Conservation (phyloP, 2,888 invertebrate genomes). For the Sphecodes monilicornis region DNA sequence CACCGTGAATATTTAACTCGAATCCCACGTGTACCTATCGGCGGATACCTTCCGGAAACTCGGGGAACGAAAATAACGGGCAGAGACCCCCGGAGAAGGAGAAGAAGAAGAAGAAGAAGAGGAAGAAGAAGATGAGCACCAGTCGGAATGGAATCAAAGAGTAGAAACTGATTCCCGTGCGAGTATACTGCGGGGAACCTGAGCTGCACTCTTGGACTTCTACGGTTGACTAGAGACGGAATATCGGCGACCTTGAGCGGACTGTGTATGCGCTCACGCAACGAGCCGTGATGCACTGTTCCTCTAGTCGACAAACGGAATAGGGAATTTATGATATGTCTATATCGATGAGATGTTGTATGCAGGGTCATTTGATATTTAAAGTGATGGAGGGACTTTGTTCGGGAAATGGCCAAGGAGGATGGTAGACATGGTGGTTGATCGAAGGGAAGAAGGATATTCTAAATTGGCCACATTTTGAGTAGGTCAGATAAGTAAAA, state of each 20-base stretch:
- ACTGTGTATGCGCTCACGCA: not conserved
- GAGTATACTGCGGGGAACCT: slow-evolving; percentile 29
- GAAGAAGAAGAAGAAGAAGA: not conserved
- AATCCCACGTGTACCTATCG: slow-evolving; percentile 60
- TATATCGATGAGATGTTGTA: not conserved
- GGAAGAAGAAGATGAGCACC: not conserved
- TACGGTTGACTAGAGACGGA: slow-evolving; percentile 43
- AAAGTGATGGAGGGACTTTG: not conserved
- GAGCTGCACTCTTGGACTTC: slow-evolving; percentile 20
- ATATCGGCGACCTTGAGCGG: slow-evolving; percentile 47
- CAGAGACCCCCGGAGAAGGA: slow-evolving; percentile 18
- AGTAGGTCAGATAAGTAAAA: not conserved
- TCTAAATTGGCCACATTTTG: not conserved
- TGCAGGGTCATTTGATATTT: not conserved
- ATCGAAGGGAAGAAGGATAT: no score
- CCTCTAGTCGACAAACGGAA: slow-evolving; percentile 31
- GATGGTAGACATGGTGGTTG: not conserved
- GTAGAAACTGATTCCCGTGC: slow-evolving; percentile 52
- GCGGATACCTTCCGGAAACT: slow-evolving; percentile 47
- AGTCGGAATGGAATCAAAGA: slow-evolving; percentile 51
- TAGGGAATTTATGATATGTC: slow-evolving; percentile 15
- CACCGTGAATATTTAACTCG: slow-evolving; percentile 63
- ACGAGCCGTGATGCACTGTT: not conserved
- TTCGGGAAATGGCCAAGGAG: no score
- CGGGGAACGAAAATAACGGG: slow-evolving; percentile 29